Percentiles rank a stretch among this genome's conserved stretches.
phyloP scores from a whole-genome alignment of 1,140 invertebrate genomes.

The Drosophila sproati region DNA sequence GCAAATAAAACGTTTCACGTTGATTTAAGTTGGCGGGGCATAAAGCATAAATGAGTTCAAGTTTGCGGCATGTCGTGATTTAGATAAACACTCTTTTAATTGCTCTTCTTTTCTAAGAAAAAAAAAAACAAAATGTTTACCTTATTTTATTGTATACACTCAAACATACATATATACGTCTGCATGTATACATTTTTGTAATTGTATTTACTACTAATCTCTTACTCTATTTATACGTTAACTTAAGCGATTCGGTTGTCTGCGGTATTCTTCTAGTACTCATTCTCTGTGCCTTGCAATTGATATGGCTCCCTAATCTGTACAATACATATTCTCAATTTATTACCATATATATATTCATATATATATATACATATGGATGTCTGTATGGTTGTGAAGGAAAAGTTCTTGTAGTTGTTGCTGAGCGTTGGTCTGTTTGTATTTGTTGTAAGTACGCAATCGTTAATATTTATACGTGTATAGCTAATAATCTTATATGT shows the following conservation, averaged over 20 bases:
- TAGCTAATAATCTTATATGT: slow-evolving; percentile 1
- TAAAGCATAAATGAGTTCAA: not conserved
- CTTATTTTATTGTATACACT: not conserved
- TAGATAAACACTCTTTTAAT: not conserved
- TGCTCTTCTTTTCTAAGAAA: not conserved
- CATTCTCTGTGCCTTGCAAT: slow-evolving; percentile 32
- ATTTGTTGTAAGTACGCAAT: not conserved
- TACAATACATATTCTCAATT: slow-evolving; percentile 23
- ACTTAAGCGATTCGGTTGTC: not conserved
- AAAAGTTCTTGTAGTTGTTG: slow-evolving; percentile 8
- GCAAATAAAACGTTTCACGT: slow-evolving; percentile 1
- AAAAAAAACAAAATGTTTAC: not conserved
- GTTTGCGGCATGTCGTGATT: not conserved
- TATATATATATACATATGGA: not conserved
- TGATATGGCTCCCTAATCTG: slow-evolving; percentile 67
- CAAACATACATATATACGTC: not conserved
- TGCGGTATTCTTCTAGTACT: not conserved
- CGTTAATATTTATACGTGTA: not conserved
- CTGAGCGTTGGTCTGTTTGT: slow-evolving; percentile 6
- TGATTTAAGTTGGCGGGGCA: not conserved
- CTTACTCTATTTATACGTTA: not conserved
- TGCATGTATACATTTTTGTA: not conserved
- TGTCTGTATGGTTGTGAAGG: too few relatives aligned
- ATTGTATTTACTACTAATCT: not conserved
- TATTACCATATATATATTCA: slow-evolving; percentile 42